A percentile compares a stretch with the other conserved stretches of the same genome.
Evolutionary conservation across 2,113 vertebrate species (phyloP).

Genomic region (Phoenicopterus ruber): DNA sequence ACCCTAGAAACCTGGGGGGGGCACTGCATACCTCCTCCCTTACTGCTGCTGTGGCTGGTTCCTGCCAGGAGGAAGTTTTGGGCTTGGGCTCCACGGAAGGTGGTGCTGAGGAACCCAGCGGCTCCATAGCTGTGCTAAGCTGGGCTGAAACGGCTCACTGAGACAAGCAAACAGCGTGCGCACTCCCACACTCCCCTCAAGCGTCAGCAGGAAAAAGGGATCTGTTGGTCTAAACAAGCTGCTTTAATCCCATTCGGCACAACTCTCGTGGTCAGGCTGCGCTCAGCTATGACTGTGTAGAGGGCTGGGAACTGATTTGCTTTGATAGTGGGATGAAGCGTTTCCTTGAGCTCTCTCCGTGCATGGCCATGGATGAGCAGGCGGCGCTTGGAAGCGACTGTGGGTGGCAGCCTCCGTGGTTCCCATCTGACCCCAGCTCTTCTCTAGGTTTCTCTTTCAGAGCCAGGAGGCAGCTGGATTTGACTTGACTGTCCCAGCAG

Average conservation of each 20-base stretch:
- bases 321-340: neutral
- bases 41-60: neutral
- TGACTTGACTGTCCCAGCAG: neutral
- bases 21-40: neutral
- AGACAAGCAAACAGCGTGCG: neutral
- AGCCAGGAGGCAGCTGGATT: neutral
- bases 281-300: neutral
- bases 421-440: neutral
- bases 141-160: neutral
- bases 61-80: neutral
- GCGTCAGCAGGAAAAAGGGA: neutral
- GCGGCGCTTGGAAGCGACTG: neutral
- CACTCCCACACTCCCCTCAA: fast-evolving
- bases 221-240: neutral
- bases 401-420: fast-evolving
- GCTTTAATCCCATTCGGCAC: neutral
- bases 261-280: neutral
- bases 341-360: neutral
- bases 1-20: neutral
- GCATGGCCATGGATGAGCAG: neutral
- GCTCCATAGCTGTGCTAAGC: neutral
- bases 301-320: neutral
- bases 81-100: neutral
- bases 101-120: neutral
- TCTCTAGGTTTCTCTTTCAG: neutral